These are phyloP conservation scores for Platycercus adscitus DNA, from an alignment of 2,113 vertebrate genomes.

Conservation along the genomic window DNA sequence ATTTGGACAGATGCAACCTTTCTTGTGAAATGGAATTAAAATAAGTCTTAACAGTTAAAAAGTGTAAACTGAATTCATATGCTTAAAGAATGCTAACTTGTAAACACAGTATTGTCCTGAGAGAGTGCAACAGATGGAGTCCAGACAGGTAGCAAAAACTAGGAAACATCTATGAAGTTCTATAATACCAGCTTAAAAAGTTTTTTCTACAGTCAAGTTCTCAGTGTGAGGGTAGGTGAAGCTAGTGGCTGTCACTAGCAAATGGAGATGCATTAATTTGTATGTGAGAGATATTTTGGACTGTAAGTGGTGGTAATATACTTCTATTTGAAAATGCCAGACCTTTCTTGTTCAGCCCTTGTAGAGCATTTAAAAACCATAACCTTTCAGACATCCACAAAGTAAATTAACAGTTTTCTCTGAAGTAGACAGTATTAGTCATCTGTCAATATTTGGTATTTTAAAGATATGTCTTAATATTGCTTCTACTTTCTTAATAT, in stretches of 20 bases:
- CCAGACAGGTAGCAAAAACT: background rate
- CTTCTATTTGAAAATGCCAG: background rate
- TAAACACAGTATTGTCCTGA: background rate
- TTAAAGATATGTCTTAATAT: background rate
- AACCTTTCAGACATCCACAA: background rate
- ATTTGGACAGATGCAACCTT: background rate
- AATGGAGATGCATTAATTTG: background rate
- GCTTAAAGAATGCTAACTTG: background rate
- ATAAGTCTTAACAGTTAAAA: background rate
- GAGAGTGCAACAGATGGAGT: background rate
- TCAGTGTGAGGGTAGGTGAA: background rate
- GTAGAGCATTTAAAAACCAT: background rate
- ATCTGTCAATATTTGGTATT: background rate
- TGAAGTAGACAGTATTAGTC: background rate
- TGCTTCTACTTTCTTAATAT: background rate
- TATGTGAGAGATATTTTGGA: background rate
- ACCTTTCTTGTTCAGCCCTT: background rate
- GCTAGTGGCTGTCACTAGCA: background rate
- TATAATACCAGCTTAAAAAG: background rate
- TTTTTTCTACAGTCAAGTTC: background rate
- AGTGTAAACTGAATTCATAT: background rate
- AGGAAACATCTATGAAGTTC: background rate
- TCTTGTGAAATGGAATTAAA: background rate
- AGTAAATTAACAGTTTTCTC: background rate
- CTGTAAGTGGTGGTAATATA: background rate